These are phyloP conservation scores for Linnaemya tessellans DNA, from an alignment of 2,888 invertebrate genomes.

Conservation along the genomic window DNA sequence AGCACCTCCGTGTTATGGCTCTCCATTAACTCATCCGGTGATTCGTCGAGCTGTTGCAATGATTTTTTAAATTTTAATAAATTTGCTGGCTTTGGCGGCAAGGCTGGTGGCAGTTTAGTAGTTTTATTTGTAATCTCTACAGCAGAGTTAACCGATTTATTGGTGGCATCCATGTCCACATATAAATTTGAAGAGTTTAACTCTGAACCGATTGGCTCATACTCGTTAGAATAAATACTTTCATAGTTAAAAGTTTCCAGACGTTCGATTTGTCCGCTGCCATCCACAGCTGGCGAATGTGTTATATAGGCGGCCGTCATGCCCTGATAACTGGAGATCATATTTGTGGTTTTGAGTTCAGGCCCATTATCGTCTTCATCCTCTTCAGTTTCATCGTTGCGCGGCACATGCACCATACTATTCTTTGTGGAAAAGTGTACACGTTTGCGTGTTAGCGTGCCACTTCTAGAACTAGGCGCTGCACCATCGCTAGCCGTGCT, in stretches of 20 bases:
- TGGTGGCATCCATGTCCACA: conserved; percentile 86
- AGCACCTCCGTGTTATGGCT: conserved; percentile 44
- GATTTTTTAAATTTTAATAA: conserved; percentile 87
- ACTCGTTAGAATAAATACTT: conserved; percentile 90
- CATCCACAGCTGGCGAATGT: conserved; percentile 53
- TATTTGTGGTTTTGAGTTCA: conserved; percentile 53
- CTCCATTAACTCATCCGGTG: conserved; percentile 74
- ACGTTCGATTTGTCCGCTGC: conserved; percentile 77
- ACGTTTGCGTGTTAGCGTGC: conserved; percentile 83
- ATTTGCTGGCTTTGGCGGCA: conserved; percentile 91
- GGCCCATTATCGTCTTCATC: conserved; percentile 69
- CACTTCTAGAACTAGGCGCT: conserved; percentile 70
- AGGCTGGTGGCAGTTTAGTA: conserved; percentile 86
- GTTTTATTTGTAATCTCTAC: conserved; percentile 74
- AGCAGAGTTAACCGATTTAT: conserved; percentile 78
- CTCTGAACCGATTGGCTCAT: conserved; percentile 86
- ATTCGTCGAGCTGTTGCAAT: conserved; percentile 77
- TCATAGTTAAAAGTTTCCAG: conserved; percentile 84
- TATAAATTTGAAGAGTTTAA: conserved; percentile 85
- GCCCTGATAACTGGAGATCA: conserved; percentile 75
- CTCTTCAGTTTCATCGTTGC: conserved; percentile 78
- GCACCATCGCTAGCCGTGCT: conserved; percentile 73
- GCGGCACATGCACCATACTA: conserved; percentile 84
- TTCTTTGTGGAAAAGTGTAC: conserved; percentile 87
- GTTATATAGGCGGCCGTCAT: conserved; percentile 65